These are phyloP conservation scores for Trididemnum nubilum DNA, from an alignment of 23 tunicate species.

Conservation along the genomic window DNA sequence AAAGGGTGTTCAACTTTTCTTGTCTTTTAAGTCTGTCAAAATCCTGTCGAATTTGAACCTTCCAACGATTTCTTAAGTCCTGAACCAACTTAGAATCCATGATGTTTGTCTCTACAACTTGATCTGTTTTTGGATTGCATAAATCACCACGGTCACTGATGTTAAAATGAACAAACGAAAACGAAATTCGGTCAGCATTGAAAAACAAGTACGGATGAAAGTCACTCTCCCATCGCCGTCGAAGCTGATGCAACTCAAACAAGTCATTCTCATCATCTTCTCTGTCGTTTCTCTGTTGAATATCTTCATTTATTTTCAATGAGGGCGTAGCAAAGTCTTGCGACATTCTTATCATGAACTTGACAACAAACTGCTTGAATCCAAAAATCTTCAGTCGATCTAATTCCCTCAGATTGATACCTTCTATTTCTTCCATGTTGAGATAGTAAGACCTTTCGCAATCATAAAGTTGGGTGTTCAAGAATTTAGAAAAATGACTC, in stretches of 20 bases:
- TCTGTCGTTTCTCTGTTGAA: neutral
- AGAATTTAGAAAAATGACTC: constrained; percentile 46
- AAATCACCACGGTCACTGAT: constrained; percentile 39
- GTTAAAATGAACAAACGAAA: constrained; percentile 63
- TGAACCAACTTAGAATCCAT: constrained; percentile 11
- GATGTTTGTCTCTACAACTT: neutral
- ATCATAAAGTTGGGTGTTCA: constrained; percentile 38
- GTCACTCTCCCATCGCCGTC: constrained; percentile 58
- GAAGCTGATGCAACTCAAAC: constrained; percentile 51
- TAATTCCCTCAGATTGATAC: constrained; percentile 9
- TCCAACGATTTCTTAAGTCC: constrained; percentile 11
- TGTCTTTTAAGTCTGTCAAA: constrained; percentile 31
- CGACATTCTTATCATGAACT: constrained; percentile 67
- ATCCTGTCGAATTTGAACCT: constrained; percentile 26
- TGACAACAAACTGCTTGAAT: constrained; percentile 46
- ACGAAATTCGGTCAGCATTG: constrained; percentile 49
- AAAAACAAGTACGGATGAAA: constrained; percentile 65
- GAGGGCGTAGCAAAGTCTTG: constrained; percentile 85
- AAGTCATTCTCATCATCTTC: neutral
- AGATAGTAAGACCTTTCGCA: constrained; percentile 50
- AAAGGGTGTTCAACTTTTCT: constrained; percentile 38
- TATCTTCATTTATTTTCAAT: constrained; percentile 19
- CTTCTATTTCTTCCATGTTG: neutral
- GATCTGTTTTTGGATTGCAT: constrained; percentile 30
- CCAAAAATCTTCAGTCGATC: constrained; percentile 34